A percentile compares a stretch with the other conserved stretches of the same genome.
These are phyloP conservation scores for Gnatocerus cornutus DNA, from an alignment of 2,888 invertebrate genomes.

Conservation along the genomic window DNA sequence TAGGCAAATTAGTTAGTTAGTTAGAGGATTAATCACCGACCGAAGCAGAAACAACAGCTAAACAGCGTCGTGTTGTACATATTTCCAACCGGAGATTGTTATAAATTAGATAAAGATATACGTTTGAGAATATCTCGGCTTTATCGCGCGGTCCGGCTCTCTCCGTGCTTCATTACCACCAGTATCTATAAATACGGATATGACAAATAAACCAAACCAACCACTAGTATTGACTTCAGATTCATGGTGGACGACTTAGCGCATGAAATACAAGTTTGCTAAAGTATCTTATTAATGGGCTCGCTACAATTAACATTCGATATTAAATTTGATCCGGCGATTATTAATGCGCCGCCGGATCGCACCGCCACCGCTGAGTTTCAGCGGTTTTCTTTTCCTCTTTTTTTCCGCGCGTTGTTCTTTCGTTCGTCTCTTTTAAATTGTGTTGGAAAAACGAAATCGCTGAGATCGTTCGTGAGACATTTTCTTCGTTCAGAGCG, in stretches of 20 bases:
- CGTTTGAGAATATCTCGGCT: conserved; percentile 52
- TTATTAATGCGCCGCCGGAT: conserved; percentile 29
- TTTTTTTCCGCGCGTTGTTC: conserved; percentile 9
- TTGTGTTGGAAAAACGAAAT: conserved; percentile 24
- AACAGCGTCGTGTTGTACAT: conserved; percentile 52
- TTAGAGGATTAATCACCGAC: conserved; percentile 50
- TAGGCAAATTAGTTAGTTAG: conserved; percentile 53
- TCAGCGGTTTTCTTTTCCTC: conserved; percentile 5
- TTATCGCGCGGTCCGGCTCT: conserved; percentile 46
- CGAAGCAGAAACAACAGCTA: conserved; percentile 51
- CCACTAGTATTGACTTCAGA: conserved; percentile 57
- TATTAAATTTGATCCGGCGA: conserved; percentile 48
- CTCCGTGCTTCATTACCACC: conserved; percentile 54
- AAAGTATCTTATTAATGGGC: conserved; percentile 62
- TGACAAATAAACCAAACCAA: conserved; percentile 55
- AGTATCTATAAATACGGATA: conserved; percentile 55
- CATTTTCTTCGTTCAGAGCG: conserved; percentile 18
- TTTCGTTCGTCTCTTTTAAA: conserved; percentile 9
- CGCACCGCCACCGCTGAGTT: conserved; percentile 31
- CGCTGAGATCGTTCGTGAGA: conserved; percentile 13
- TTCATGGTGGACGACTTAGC: conserved; percentile 58
- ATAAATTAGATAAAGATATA: conserved; percentile 56
- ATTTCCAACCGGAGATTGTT: conserved; percentile 53
- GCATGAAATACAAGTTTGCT: conserved; percentile 58
- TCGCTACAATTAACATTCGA: conserved; percentile 60